Percentiles rank a stretch among this genome's conserved stretches.
These are phyloP conservation scores for Upupa epops DNA, from an alignment of 2,113 vertebrate genomes.

Conservation along the genomic window DNA sequence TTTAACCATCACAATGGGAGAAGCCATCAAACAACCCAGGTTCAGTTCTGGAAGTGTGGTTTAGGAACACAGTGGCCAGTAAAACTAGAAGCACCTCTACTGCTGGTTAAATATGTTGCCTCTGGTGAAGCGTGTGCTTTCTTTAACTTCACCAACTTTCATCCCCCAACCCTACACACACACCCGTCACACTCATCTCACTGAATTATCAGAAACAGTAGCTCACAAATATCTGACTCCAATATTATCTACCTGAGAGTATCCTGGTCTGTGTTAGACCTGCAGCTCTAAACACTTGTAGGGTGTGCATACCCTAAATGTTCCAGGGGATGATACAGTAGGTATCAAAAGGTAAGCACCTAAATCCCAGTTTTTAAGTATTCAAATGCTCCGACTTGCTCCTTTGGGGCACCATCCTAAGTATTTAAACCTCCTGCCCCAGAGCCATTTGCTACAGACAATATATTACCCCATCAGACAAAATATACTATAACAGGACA, in stretches of 20 bases:
- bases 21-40: slow-evolving; percentile 28
- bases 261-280: background rate
- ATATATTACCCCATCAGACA: background rate
- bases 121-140: background rate
- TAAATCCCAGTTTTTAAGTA: background rate
- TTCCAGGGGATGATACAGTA: background rate
- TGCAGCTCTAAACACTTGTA: background rate
- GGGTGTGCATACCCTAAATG: background rate
- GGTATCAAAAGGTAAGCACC: background rate
- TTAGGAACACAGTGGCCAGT: background rate
- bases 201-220: background rate
- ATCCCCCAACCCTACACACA: background rate
- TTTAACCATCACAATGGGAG: slow-evolving; percentile 72
- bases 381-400: background rate
- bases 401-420: background rate
- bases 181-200: background rate
- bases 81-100: slow-evolving; percentile 3
- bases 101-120: background rate
- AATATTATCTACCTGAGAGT: background rate
- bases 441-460: background rate
- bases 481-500: background rate
- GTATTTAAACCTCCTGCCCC: background rate
- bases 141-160: background rate
- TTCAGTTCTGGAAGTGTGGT: background rate
- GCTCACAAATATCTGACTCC: background rate